Base-by-base conservation (phyloP, 2,888 invertebrate species). In the Drosophila neonasuta region DNA sequence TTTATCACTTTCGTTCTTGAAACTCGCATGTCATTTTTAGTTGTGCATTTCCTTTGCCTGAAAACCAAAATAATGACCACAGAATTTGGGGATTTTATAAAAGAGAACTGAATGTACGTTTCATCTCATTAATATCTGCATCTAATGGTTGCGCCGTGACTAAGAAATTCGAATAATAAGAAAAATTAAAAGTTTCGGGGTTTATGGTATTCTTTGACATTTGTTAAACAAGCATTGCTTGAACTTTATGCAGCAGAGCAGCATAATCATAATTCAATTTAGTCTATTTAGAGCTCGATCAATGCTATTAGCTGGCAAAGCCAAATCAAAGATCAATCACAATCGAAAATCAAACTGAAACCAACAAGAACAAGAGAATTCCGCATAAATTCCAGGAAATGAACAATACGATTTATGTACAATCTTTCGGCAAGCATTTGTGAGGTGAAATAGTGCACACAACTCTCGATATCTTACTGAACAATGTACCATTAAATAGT, bases 351-450 rank as follows among this genome's bases (percentile, higher is more conserved):
- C 58, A 32, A 17, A 59, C 34, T 46, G 30, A 61, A 69, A 44
- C 46, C 52, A 64, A 50, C 58, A 49, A 65, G 57, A 64, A 59
- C 13, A 15, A 41, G 39, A 41, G 3, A 86, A 86, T 77, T 86
- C 87, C 77, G 71, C 71, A 71, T 71, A 74, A 87, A 86, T 81
- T 87, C 87, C 81, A 82, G 86, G 87, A 81, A 81, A 86, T 85
- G 69, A 77, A 81, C 80, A 67, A 76, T 59, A 62, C 55, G 68
- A 48, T 81, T 75, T 70, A 68, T 72, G 56, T 63, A 63, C 46
- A 60, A 36, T 36, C 36, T n/a, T 36, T 36, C 36, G 39, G 6
- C 15, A 15, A 41, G 39, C 10, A 32, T 46, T 61, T 68, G 68
- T 30, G 48, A 50, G 54, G 29, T 74, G 69, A 71, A 56, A 74